Percentiles rank a stretch among this genome's conserved stretches.
phyloP scores from a whole-genome alignment of 2,797 vertebrate genomes.

The Valencia hispanica region DNA sequence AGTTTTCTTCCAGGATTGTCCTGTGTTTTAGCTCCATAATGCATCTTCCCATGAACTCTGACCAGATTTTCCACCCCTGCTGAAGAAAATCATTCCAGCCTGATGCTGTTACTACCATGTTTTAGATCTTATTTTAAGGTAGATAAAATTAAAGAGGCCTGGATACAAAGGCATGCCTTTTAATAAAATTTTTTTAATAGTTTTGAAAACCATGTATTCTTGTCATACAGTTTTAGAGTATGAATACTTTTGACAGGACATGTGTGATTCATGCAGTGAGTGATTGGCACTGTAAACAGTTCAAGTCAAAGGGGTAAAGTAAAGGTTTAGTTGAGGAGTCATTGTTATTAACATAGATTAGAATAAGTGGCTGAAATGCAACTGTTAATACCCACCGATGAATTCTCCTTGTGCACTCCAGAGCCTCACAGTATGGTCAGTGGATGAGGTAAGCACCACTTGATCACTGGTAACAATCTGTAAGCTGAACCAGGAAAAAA shows the following conservation, averaged over 20 bases:
- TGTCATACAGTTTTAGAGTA: not conserved
- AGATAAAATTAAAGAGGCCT: not conserved
- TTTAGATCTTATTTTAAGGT: not conserved
- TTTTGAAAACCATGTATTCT: not conserved
- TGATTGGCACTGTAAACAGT: not conserved
- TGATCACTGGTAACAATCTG: constrained; percentile 80
- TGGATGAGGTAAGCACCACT: constrained; percentile 79
- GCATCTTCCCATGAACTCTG: not conserved
- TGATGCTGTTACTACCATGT: not conserved
- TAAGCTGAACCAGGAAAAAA: constrained; percentile 70
- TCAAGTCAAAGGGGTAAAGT: not conserved
- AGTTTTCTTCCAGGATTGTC: too few relatives aligned
- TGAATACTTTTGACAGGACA: not conserved
- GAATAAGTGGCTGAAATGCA: constrained; percentile 29
- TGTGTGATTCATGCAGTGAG: not conserved
- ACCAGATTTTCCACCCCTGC: not conserved
- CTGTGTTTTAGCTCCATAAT: not conserved
- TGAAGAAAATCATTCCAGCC: not conserved
- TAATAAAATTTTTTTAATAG: not conserved
- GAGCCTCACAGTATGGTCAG: constrained; percentile 73
- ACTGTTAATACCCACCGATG: constrained; percentile 67
- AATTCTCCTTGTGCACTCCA: constrained; percentile 77
- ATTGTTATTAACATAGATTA: constrained; percentile 1
- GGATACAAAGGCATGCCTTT: not conserved
- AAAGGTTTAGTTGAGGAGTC: not conserved